These are phyloP conservation scores for Pyrocephalus nanus DNA, from an alignment of 2,797 vertebrate species.

Conservation along the genomic window DNA sequence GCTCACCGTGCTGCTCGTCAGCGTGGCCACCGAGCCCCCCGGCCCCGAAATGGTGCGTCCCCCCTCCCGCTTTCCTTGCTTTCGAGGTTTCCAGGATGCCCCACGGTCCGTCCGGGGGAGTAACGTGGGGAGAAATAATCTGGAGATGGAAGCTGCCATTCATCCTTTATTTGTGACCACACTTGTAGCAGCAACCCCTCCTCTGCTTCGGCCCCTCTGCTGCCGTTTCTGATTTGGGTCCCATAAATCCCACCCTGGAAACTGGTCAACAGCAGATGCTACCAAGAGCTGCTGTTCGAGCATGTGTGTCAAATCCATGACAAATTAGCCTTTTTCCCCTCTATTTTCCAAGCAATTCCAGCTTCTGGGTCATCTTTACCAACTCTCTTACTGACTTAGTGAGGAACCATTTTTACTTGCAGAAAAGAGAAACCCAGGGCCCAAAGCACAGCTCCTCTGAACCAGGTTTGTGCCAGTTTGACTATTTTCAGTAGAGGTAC, in stretches of 20 bases:
- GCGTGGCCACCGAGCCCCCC: conserved; percentile 86
- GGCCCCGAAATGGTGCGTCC: conserved; percentile 82
- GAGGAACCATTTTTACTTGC: conserved; percentile 9
- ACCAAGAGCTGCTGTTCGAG: not conserved
- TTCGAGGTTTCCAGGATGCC: not conserved
- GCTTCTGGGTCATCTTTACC: conserved; percentile 33
- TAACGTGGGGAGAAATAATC: not conserved
- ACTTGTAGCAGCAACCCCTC: not conserved
- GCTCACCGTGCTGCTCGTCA: conserved; percentile 78
- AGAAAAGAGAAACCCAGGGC: conserved; percentile 32
- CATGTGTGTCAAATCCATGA: not conserved
- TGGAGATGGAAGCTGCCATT: not conserved
- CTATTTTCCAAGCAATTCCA: conserved; percentile 35
- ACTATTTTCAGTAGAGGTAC: not conserved
- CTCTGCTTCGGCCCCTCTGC: conserved; percentile 6
- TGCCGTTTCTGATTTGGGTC: not conserved
- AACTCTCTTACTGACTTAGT: conserved; percentile 11
- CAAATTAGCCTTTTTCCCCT: conserved; percentile 8
- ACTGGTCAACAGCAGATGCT: not conserved
- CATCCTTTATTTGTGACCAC: not conserved
- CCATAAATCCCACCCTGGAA: not conserved
- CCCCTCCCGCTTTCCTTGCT: not conserved
- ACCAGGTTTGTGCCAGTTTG: conserved; percentile 26
- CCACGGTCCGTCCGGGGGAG: fast-evolving
- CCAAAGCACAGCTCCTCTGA: conserved; percentile 1